Evolutionary conservation across 2,113 vertebrate genomes (phyloP), one percentile per base, ranked within the genome.

Genomic region (Microtus ochrogaster): DNA sequence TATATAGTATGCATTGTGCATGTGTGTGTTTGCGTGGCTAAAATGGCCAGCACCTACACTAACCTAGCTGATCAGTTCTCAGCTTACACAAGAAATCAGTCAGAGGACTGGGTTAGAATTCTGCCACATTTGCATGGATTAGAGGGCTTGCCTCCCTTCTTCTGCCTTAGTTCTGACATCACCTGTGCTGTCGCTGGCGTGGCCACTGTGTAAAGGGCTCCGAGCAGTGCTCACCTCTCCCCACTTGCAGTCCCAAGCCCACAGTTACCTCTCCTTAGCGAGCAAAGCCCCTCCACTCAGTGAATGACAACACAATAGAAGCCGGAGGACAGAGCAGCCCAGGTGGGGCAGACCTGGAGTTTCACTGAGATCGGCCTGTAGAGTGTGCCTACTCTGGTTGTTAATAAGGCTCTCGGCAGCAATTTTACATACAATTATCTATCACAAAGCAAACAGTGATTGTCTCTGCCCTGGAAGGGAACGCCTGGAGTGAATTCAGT

Each of bases 401-500:
- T 76, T 83, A 63, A 58, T 36, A 17, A 66, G 36, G 73, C 44
- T 70, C 83, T n/a, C 88, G 79, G 66, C 70, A 73, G 12, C 16
- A 92, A 44, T 66, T 76, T 92, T 74, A 88, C 81, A 77, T 63
- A 30, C 33, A 77, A 73, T 91, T 86, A 63, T 73, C 77, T 58
- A 19, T 58, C 90, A 79, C 72, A 87, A 90, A 93, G 44, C 76
- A 81, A 87, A 70, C 74, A 78, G 49, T 61, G 88, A 83, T n/a
- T 44, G 65, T 86, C 68, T 78, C 49, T 90, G 78, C 41, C 84
- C 76, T 95, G 58, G 26, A 90, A 78, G 78, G 90, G 93, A 95
- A 86, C 73, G 74, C 83, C 83, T 87, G 73, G 66, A 92, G n/a
- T 83, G 68, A 93, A 85, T 55, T 91, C 78, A 94, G 85, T 21